Conservation (phyloP, 2,113 vertebrate genomes). For the Thomomys bottae region DNA sequence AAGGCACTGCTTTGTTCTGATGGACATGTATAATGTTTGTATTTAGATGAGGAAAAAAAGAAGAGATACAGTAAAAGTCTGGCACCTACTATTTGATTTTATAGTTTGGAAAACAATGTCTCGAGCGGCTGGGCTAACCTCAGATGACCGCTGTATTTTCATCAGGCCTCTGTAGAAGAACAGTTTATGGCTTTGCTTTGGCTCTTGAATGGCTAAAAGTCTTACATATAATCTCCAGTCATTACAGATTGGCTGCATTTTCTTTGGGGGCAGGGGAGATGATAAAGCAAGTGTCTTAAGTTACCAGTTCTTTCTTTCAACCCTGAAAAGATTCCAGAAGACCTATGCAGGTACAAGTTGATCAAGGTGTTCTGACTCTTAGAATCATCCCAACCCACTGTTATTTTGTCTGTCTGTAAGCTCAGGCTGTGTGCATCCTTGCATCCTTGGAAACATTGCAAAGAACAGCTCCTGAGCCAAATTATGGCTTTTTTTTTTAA, state of each 20-base stretch:
- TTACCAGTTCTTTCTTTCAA: not conserved
- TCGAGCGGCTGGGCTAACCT: conserved; percentile 63
- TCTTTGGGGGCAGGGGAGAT: not conserved
- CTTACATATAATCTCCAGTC: not conserved
- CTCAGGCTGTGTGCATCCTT: not conserved
- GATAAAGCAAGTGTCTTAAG: not conserved
- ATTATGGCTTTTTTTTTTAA: conserved; percentile 52
- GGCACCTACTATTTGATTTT: conserved; percentile 77
- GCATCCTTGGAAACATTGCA: conserved; percentile 52
- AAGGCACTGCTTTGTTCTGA: conserved; percentile 78
- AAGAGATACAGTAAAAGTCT: conserved; percentile 77
- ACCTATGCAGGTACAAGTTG: not conserved
- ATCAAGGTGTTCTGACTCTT: not conserved
- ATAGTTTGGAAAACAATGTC: conserved; percentile 79
- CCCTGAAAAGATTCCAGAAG: not conserved
- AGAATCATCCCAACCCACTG: not conserved
- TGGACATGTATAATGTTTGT: conserved; percentile 64
- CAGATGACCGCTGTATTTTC: conserved; percentile 79
- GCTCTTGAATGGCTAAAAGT: not conserved
- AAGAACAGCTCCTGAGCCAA: conserved; percentile 60
- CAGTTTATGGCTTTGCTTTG: conserved; percentile 20
- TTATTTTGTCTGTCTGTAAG: not conserved
- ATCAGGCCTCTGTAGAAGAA: conserved; percentile 62
- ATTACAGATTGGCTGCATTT: not conserved
- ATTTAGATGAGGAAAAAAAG: conserved; percentile 76